Evolutionary conservation across 53 echinoderm and acorn worm species (phyloP).

Genomic region (Holothuria leucospilota): DNA sequence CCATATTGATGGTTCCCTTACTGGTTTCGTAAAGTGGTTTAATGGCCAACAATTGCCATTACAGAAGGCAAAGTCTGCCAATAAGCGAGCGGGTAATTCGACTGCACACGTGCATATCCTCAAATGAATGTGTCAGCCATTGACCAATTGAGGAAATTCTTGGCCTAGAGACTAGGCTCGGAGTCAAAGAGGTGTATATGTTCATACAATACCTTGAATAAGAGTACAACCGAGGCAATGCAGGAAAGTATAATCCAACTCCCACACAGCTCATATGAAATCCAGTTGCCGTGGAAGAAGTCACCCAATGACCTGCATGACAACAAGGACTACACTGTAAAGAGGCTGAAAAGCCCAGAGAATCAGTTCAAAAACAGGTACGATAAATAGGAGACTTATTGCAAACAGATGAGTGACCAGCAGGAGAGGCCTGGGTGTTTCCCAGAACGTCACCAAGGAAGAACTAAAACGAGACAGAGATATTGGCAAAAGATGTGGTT

Average conservation of each 20-base stretch:
- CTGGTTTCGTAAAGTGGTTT: no score
- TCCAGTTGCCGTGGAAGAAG: conserved; percentile 69
- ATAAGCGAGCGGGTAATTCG: no score
- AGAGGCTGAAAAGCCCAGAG: conserved; percentile 43
- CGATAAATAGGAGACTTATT: conserved; percentile 20
- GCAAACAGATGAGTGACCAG: conserved; percentile 52
- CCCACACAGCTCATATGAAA: conserved; percentile 68
- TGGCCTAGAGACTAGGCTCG: no score
- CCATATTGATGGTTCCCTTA: no score
- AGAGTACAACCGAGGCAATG: no score
- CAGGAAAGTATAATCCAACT: conserved; percentile 52
- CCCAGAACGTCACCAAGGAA: conserved; percentile 42
- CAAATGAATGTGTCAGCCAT: no score
- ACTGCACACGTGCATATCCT: no score
- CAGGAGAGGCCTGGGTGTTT: conserved; percentile 58
- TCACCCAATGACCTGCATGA: conserved; percentile 64
- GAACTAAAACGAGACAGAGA: conserved; percentile 51
- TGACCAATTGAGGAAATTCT: no score
- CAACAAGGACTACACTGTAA: conserved; percentile 34
- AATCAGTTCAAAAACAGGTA: conserved; percentile 37
- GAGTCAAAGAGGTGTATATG: no score
- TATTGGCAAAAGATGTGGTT: conserved; percentile 65
- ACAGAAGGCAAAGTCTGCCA: no score
- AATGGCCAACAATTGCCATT: no score
- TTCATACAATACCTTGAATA: no score